These are phyloP conservation scores for Exocentrus adspersus DNA, from an alignment of 2,888 invertebrate species.

Conservation along the genomic window DNA sequence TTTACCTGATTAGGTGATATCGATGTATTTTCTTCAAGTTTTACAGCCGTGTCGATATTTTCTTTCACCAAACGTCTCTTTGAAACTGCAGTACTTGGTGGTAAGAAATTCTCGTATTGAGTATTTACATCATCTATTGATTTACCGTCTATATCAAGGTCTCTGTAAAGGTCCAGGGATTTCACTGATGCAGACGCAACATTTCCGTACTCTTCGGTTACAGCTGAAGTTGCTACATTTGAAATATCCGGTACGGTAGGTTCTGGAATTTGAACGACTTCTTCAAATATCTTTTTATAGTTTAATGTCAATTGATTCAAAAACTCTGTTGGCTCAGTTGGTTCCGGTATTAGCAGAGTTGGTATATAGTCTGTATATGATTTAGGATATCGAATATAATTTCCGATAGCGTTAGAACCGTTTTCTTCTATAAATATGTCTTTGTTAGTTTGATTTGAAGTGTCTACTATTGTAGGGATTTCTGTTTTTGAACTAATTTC, in stretches of 20 bases:
- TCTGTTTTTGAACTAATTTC: no score
- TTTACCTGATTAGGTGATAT: neutral
- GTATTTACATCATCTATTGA: neutral
- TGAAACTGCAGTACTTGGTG: neutral
- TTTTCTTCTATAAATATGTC: neutral
- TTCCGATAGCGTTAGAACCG: neutral
- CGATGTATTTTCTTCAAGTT: neutral
- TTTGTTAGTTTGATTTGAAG: neutral
- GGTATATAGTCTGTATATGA: slow-evolving; percentile 7
- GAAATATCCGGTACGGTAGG: neutral
- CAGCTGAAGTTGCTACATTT: neutral
- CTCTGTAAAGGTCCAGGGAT: neutral
- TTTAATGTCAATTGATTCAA: slow-evolving; percentile 6
- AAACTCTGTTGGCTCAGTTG: neutral
- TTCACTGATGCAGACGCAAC: neutral
- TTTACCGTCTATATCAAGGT: neutral
- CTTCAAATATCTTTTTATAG: slow-evolving; percentile 17
- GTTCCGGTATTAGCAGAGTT: neutral
- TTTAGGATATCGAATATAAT: slow-evolving; percentile 13
- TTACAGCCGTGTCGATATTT: neutral
- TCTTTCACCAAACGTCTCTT: neutral
- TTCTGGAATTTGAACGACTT: neutral
- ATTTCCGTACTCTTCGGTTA: neutral
- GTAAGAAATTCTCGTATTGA: neutral
- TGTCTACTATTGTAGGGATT: no score